Base-by-base conservation (phyloP, 2,797 vertebrate species). In the Schizothorax lantsangensis region DNA sequence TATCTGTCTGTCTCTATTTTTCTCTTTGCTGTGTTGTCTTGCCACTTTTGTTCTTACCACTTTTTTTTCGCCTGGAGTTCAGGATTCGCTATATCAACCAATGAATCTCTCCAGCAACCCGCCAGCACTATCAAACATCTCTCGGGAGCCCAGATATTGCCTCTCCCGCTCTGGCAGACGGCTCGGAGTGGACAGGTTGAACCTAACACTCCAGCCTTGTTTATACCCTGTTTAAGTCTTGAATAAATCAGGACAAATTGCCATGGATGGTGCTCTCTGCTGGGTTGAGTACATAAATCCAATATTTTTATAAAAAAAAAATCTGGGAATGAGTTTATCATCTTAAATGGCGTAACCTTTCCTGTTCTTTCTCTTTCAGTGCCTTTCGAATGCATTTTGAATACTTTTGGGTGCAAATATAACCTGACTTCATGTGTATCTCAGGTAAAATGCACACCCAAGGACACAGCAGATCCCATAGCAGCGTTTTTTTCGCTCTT, bases 231-330 rank as follows among this genome's bases (percentile, higher is more conserved):
- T 91, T 91, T 91, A 91, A 90, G 86, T 89, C 89, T 91, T 90
- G 89, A 91, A 91, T 91, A 92, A 91, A 92, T 91, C 91, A 90
- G 75, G 83, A 81, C 88, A 92, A 91, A 91, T 91, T 90, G 89
- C 88, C 33, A 54, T 85, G 90, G 85, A 91, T 90, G 88, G 69
- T 86, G 88, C 83, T 89, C 88, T 79, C 89, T 86, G 69, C 84
- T 88, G 78, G 88, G 86, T 88, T 81, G 74, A 91, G 90, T 88
- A 80, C 88, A 89, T 89, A 89, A 88, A 91, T 89, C 81, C 89
- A 90, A 88, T 90, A 89, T 89, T 79, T 90, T 82, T n/a, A 40
- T 43, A 54, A 87, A 64, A 88, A 79, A 81, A 57, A 88, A 89
- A 84, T 75, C 59, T 83, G 74, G 78, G 69, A 91, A 88, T 89